Base-by-base conservation (phyloP, 2,113 vertebrate genomes). In the Ancistrus triradiatus region DNA sequence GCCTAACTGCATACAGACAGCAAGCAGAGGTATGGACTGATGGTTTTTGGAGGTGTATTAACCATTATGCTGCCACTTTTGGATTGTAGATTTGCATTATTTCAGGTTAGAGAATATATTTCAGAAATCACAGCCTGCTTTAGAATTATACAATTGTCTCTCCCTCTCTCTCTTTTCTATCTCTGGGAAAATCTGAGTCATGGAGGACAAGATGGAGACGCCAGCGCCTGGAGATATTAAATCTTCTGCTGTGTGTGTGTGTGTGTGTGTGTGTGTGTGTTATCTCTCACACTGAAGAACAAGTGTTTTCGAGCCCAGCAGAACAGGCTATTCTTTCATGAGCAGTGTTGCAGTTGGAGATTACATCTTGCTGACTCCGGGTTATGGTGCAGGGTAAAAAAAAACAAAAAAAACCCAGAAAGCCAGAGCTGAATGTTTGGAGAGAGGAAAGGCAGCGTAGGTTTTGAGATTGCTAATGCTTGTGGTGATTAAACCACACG, bases 191-290 rank as follows among this genome's bases (percentile, higher is more conserved):
- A 10, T 57, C 14, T 57, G 53, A 57, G 19, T 57, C 35, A 25
- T 57, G 33, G 15, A 57, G 13, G 35, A 57, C 35, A n/a, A 9
- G 6, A 15, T 17, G 6, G 53, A 24, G 53, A 56, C 19, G 38
- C 11, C 19, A n/a, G 35, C 15, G 53, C 21, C 35, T 57, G 37
- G 14, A 40, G 33, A 28, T 55, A 15, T 31, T n/a, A n/a, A n/a
- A n/a, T n/a, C n/a, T n/a, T n/a, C n/a, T n/a, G n/a, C n/a, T n/a
- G 28, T 56, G 31, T 49, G 17, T 17, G 53, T 51, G 40, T 15
- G 15, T 44, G 56, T 22, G 42, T 25, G 21, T 17, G 15, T 27
- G 44, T 48, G 59, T 57, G 35, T 60, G 59, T 60, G 27, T 25
- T 24, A 44, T 74, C 33, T 24, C 46, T 25, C 28, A 14, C 48